phyloP scores from a whole-genome alignment of 2,113 vertebrate genomes.

The Phrynocephalus versicolor region DNA sequence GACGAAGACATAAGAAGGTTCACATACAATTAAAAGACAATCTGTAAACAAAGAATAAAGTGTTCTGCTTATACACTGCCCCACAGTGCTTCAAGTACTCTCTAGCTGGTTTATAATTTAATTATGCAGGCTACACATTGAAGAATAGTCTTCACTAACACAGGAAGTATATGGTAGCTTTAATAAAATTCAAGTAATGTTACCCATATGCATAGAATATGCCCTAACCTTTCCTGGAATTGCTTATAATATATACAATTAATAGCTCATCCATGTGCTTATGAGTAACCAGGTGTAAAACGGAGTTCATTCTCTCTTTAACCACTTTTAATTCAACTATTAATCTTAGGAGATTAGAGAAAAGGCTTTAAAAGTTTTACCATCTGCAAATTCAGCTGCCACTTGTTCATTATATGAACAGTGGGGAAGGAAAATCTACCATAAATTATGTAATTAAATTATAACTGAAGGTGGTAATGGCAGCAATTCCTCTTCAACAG shows the following conservation, averaged over 20 bases:
- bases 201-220: not conserved
- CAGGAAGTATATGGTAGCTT: not conserved
- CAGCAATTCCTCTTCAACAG: not conserved
- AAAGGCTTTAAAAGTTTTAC: not conserved
- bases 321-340: slow-evolving; percentile 9
- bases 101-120: too few species aligned
- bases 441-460: slow-evolving; percentile 13
- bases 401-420: slow-evolving; percentile 19
- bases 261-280: not conserved
- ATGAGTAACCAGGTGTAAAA: slow-evolving; percentile 6
- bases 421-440: not conserved
- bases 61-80: not conserved
- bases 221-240: not conserved
- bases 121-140: too few species aligned
- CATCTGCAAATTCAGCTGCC: slow-evolving; percentile 4
- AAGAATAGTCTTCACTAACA: not conserved
- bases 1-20: not conserved
- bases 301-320: not conserved
- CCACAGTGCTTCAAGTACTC: too few species aligned
- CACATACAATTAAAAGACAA: not conserved
- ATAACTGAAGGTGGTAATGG: not conserved
- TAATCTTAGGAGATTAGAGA: slow-evolving; percentile 9
- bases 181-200: not conserved
- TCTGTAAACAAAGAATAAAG: too few species aligned
- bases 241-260: not conserved